Percentiles rank a stretch among this genome's conserved stretches.
These are phyloP conservation scores for Zaprionus tsacasi DNA, from an alignment of 1,140 invertebrate species.

Conservation along the genomic window DNA sequence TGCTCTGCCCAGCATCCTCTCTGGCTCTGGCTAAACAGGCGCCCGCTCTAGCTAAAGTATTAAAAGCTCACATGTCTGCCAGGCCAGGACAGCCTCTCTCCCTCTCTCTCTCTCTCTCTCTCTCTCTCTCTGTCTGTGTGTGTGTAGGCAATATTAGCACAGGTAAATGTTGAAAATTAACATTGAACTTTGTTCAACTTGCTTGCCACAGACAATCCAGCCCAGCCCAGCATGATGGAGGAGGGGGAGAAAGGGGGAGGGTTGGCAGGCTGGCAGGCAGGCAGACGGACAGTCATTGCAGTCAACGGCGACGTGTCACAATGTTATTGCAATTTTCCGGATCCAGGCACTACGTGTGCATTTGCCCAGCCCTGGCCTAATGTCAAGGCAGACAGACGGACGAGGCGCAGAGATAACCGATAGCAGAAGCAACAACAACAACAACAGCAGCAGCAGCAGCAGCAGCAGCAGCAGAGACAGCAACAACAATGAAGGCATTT, in stretches of 20 bases:
- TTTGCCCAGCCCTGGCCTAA: constrained; percentile 63
- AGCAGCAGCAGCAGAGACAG: constrained; percentile 33
- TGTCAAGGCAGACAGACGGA: constrained; percentile 57
- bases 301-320: constrained; percentile 50
- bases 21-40: constrained; percentile 12
- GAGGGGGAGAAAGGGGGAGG: neutral
- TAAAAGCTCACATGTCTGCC: constrained; percentile 43
- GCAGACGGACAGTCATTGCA: constrained; percentile 18
- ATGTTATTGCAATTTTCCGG: constrained; percentile 80
- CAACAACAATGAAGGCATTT: constrained; percentile 13
- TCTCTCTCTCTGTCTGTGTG: constrained; percentile 41
- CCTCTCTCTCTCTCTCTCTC: constrained; percentile 7
- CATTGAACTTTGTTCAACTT: constrained; percentile 70
- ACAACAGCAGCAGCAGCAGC: constrained; percentile 32
- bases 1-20: neutral
- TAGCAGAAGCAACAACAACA: constrained; percentile 30
- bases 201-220: constrained; percentile 40
- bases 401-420: constrained; percentile 58
- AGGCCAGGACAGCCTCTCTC: neutral
- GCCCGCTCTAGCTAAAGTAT: constrained; percentile 20
- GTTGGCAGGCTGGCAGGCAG: neutral
- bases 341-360: constrained; percentile 49
- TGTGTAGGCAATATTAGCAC: constrained; percentile 70
- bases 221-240: neutral
- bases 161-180: constrained; percentile 82